Evolutionary conservation across 1,140 invertebrate genomes (phyloP).

Genomic region (Drosophila pandora): DNA sequence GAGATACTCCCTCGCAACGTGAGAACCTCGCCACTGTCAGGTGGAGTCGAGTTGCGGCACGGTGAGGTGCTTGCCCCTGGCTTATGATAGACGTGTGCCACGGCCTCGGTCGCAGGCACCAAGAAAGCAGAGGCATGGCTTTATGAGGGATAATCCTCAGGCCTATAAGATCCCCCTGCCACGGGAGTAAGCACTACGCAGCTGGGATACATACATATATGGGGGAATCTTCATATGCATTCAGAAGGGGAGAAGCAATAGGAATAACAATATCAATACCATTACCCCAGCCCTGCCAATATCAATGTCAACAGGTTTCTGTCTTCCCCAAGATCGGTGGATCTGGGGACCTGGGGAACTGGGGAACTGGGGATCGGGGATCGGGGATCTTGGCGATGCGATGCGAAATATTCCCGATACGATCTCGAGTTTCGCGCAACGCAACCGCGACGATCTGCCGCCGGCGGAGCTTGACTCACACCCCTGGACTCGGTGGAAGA

Average conservation of each 20-base stretch:
- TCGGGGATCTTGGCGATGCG: constrained; percentile 32
- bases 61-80: constrained; percentile 29
- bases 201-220: constrained; percentile 1
- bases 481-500: not conserved
- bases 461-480: constrained; percentile 46
- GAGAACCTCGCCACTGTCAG: constrained; percentile 56
- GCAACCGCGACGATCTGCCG: constrained; percentile 36
- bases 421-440: constrained; percentile 55
- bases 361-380: constrained; percentile 29
- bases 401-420: constrained; percentile 41
- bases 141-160: not conserved
- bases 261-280: constrained; percentile 70
- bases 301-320: constrained; percentile 73
- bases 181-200: constrained; percentile 30
- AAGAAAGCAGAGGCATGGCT: constrained; percentile 8
- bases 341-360: too few relatives aligned
- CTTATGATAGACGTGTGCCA: constrained; percentile 77
- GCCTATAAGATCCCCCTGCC: constrained; percentile 8
- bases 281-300: constrained; percentile 49
- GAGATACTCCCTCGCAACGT: constrained; percentile 72
- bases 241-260: constrained; percentile 35
- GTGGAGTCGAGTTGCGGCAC: constrained; percentile 16
- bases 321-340: constrained; percentile 12
- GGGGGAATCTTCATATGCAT: constrained; percentile 5
- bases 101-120: constrained; percentile 23